Conservation (phyloP, 2,113 vertebrate genomes). For the Aegypius monachus region DNA sequence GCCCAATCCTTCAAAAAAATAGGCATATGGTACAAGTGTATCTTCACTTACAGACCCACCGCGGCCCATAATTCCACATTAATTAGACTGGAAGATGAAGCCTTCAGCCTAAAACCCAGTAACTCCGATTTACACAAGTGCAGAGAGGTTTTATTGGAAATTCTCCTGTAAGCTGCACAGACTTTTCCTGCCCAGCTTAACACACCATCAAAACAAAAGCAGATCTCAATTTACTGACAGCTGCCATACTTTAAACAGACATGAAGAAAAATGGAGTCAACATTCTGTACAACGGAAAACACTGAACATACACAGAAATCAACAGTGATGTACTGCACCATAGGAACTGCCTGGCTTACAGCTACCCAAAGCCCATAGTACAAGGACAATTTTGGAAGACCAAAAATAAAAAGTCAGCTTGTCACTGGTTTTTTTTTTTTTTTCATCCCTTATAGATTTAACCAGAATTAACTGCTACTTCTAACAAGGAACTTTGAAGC, state of each 20-base stretch:
- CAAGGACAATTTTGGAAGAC: background rate
- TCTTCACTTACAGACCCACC: background rate
- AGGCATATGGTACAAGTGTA: background rate
- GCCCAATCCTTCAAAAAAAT: background rate
- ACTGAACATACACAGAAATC: background rate
- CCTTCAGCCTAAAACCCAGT: background rate
- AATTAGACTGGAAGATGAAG: constrained; percentile 15
- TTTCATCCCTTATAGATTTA: background rate
- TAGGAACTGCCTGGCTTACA: background rate
- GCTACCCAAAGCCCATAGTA: background rate
- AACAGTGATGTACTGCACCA: background rate
- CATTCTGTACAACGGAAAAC: background rate
- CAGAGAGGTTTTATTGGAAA: background rate
- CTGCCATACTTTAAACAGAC: background rate
- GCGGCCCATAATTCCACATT: background rate
- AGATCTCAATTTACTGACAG: constrained; percentile 10
- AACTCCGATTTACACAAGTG: background rate
- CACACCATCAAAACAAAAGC: background rate
- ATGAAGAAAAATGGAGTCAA: background rate
- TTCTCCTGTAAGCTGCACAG: background rate
- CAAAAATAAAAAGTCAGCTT: background rate
- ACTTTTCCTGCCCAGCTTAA: background rate
- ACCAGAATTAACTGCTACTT: background rate
- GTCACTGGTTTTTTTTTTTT: too few relatives aligned
- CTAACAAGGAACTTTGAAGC: background rate